phyloP scores from a whole-genome alignment of 2,888 invertebrate genomes.

The Tinea trinotella region DNA sequence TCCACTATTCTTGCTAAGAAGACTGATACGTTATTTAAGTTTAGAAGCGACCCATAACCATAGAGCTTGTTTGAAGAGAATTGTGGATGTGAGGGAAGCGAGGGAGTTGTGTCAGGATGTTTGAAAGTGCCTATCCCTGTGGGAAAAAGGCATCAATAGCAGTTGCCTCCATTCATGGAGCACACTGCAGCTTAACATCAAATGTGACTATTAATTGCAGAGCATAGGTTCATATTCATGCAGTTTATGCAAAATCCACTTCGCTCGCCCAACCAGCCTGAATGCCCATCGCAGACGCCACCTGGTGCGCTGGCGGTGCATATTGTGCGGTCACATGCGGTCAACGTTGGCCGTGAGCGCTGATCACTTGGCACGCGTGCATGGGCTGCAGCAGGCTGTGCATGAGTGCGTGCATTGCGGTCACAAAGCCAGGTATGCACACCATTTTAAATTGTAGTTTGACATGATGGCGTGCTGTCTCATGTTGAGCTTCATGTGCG shows the following conservation, averaged over 20 bases:
- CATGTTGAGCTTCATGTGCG: no score
- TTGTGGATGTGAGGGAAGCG: no score
- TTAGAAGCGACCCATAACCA: no score
- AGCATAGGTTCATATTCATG: slow-evolving; percentile 34
- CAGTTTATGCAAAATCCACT: slow-evolving; percentile 37
- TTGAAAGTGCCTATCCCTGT: no score
- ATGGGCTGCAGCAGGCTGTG: neutral
- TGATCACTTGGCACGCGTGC: slow-evolving; percentile 43
- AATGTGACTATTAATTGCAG: slow-evolving; percentile 27
- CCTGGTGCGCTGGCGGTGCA: slow-evolving; percentile 53
- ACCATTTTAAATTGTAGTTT: neutral
- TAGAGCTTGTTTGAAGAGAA: no score
- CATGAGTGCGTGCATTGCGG: slow-evolving; percentile 34
- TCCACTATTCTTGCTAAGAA: no score
- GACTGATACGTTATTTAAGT: no score
- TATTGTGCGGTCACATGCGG: slow-evolving; percentile 31
- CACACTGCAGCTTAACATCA: no score
- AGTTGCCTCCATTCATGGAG: no score
- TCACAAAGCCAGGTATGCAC: slow-evolving; percentile 37
- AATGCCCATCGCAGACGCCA: slow-evolving; percentile 44
- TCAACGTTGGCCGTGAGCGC: slow-evolving; percentile 53
- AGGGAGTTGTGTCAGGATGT: no score
- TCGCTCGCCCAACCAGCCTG: slow-evolving; percentile 36
- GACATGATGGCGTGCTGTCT: neutral
- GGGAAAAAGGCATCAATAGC: no score